phyloP scores from a whole-genome alignment of 2,888 invertebrate species.

The Lasioglossum calceatum region DNA sequence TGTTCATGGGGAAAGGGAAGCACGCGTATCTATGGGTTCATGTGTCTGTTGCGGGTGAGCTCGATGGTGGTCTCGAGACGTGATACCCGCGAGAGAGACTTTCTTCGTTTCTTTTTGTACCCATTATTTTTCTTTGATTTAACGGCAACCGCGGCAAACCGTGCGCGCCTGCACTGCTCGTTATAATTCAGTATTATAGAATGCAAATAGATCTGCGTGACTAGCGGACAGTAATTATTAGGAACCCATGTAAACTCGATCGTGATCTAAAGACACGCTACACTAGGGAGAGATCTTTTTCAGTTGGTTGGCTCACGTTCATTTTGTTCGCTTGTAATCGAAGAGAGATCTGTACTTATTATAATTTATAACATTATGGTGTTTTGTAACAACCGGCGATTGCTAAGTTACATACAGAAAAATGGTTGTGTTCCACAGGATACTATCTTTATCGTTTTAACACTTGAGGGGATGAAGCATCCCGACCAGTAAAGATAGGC shows the following conservation, averaged over 20 bases:
- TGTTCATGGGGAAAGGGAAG: not conserved
- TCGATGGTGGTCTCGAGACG: conserved; percentile 48
- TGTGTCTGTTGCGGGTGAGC: conserved; percentile 39
- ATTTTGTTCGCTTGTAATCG: not conserved
- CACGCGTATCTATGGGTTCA: conserved; percentile 37
- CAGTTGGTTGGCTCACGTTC: not conserved
- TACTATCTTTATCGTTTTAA: not conserved
- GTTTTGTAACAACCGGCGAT: not conserved
- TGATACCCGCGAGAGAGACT: conserved; percentile 41
- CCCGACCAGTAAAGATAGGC: not conserved
- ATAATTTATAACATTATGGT: not conserved
- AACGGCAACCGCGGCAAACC: not conserved
- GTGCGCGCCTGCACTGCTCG: not conserved
- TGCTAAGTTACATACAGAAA: not conserved
- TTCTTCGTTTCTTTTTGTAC: conserved; percentile 14
- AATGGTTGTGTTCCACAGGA: not conserved
- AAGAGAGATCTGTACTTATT: not conserved
- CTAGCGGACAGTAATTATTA: conserved; percentile 7
- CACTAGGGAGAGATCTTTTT: conserved; percentile 2
- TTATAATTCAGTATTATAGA: conserved; percentile 8
- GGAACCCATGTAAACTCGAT: conserved; percentile 27
- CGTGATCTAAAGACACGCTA: conserved; percentile 46
- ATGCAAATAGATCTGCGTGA: conserved; percentile 3
- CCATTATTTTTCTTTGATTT: conserved; percentile 19
- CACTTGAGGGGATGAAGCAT: not conserved